Percentiles rank a stretch among this genome's conserved stretches.
Conservation (phyloP, 2,797 vertebrate species). For the Paedocypris micromegethes region DNA sequence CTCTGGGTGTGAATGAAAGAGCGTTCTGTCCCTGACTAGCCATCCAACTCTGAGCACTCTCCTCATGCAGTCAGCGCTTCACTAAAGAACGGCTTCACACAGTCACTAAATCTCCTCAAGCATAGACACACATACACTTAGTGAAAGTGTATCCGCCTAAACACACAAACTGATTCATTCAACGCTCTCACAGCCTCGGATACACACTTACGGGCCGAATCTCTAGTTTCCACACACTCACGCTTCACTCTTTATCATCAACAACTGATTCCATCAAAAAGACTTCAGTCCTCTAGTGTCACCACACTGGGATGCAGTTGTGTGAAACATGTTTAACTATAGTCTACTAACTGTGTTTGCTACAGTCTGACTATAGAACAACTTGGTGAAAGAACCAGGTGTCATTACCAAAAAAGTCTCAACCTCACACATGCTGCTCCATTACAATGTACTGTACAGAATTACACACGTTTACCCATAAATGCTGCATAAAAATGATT, state of each 20-base stretch:
- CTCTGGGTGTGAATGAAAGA: slow-evolving; percentile 85
- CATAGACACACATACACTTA: slow-evolving; percentile 31
- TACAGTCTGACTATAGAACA: not conserved
- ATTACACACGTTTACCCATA: slow-evolving; percentile 1
- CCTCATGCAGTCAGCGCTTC: slow-evolving; percentile 52
- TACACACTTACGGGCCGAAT: slow-evolving; percentile 1
- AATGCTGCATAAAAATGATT: too few relatives aligned
- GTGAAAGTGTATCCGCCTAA: slow-evolving; percentile 29
- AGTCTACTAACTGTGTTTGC: not conserved
- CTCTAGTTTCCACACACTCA: slow-evolving; percentile 13
- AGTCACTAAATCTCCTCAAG: slow-evolving; percentile 35
- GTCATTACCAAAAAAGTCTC: not conserved
- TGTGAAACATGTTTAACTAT: slow-evolving; percentile 3
- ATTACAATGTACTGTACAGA: not conserved
- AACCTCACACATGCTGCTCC: not conserved
- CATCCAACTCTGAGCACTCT: slow-evolving; percentile 63
- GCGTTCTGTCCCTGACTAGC: slow-evolving; percentile 81
- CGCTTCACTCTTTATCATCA: slow-evolving; percentile 3
- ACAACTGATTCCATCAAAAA: slow-evolving; percentile 44
- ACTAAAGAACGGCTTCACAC: slow-evolving; percentile 39
- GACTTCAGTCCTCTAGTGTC: slow-evolving; percentile 1
- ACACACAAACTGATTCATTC: slow-evolving; percentile 21
- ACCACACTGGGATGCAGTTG: slow-evolving; percentile 3
- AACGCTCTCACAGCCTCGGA: slow-evolving; percentile 13
- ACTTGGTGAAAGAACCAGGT: not conserved